These are phyloP conservation scores for Drosophila paulistorum DNA, from an alignment of 1,140 invertebrate genomes.

Conservation along the genomic window DNA sequence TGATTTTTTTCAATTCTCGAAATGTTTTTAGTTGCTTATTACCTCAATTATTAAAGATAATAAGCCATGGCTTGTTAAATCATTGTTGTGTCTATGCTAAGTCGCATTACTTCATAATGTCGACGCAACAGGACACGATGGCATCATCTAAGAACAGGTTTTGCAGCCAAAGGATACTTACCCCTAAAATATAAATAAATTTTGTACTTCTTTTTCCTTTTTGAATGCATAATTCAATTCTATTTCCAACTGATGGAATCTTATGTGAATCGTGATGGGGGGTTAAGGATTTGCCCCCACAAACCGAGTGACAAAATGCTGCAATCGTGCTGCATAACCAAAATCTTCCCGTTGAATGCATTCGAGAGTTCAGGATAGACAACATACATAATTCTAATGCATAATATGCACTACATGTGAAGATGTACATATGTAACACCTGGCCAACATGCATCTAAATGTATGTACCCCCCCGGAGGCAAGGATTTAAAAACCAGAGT, in stretches of 20 bases:
- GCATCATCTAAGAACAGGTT: no score
- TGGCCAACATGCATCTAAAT: constrained; percentile 30
- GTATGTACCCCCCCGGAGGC: constrained; percentile 22
- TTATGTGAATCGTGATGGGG: not conserved
- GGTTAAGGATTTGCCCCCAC: not conserved
- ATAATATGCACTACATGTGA: not conserved
- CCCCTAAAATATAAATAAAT: no score
- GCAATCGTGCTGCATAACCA: constrained; percentile 4
- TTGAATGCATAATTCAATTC: not conserved
- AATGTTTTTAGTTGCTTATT: no score
- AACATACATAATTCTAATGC: constrained; percentile 7
- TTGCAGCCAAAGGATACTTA: no score
- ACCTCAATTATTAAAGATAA: no score
- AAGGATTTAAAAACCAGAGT: constrained; percentile 39
- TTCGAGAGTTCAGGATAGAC: not conserved
- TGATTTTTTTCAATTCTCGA: no score
- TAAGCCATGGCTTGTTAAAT: no score
- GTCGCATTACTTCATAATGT: no score
- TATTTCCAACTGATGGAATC: not conserved
- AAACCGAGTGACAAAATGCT: not conserved
- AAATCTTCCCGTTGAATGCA: constrained; percentile 5
- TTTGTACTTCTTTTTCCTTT: not conserved
- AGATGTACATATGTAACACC: constrained; percentile 19
- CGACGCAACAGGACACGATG: no score
- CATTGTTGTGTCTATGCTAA: no score